phyloP scores from a whole-genome alignment of 2,797 vertebrate genomes.

The Peromyscus melanophrys region DNA sequence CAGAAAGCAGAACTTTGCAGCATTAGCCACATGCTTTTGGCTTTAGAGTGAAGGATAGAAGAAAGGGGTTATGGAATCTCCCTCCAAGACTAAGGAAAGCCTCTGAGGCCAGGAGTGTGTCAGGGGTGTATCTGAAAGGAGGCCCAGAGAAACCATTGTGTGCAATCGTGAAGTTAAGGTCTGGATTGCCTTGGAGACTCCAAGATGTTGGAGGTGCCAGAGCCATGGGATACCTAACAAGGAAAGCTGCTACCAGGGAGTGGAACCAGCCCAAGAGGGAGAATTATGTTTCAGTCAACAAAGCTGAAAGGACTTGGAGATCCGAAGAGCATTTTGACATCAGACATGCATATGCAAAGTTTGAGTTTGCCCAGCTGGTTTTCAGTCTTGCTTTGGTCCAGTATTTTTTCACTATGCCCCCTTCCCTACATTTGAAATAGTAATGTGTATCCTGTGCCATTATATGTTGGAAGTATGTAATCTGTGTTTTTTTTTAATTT shows the following conservation, averaged over 20 bases:
- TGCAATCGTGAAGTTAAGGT: not conserved
- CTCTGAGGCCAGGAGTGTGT: not conserved
- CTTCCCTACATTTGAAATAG: not conserved
- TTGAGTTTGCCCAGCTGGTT: not conserved
- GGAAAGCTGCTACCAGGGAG: not conserved
- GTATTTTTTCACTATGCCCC: not conserved
- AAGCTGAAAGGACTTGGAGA: not conserved
- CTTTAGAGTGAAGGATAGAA: not conserved
- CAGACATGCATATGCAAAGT: not conserved
- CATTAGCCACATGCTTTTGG: too few relatives aligned
- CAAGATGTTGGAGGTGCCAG: not conserved
- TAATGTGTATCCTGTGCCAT: not conserved
- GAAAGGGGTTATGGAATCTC: not conserved
- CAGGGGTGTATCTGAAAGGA: not conserved
- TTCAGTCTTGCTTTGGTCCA: not conserved
- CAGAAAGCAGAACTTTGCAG: too few relatives aligned
- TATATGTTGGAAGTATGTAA: not conserved
- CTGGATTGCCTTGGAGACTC: not conserved
- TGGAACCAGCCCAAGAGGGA: not conserved
- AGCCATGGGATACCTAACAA: not conserved
- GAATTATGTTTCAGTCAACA: not conserved
- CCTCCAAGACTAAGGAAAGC: not conserved
- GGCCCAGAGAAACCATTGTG: not conserved
- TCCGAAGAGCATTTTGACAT: not conserved
- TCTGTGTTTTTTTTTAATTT: not conserved